Base-by-base conservation (phyloP, 2,797 vertebrate genomes). In the Malurus leucopterus region DNA sequence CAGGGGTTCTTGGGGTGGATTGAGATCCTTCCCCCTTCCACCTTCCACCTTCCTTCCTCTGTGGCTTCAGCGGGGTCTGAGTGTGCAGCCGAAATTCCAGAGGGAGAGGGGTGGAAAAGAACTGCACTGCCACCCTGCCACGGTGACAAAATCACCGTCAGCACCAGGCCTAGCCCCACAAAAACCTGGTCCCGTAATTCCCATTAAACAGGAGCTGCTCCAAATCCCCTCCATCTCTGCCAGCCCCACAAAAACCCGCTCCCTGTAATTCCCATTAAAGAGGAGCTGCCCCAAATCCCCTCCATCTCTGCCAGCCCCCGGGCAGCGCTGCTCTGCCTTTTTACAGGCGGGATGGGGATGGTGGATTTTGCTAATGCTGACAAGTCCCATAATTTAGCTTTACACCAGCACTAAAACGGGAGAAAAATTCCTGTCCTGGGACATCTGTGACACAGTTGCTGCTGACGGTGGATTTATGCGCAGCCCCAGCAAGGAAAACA, bases 1-100 rank as follows among this genome's bases (percentile, higher is more conserved):
- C 5, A 0, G 5, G 5, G 0, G 10, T 0, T 24, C 68, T 16
- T 13, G 71, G 44, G 41, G 2, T 2, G 34, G 13, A 2, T 2
- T 16, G 63, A 46, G 11, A 57, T 46, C 44, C 44, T 46, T 46
- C 22, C 17, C 3, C 1, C 44, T 26, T 54, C 49, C 49, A 24
- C 9, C 9, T 2, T 18, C 50, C 51, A 34, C 34, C 34, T 34
- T 34, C 34, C 34, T 24, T 30, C 2, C 1, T 0, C 0, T 1
- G 76, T 19, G 27, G 15, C 32, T 44, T 0, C 2, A 4, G 61
- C 20, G 13, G 34, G 54, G 0, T 20, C 70, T 3, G 57, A 26
- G 43, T 0, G 0, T 3, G 54, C 53, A 29, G 26, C 30, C 22
- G 11, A 0, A 6, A 0, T 8, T 15, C 13, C 50, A 3, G 36